A percentile compares a stretch with the other conserved stretches of the same genome.
Evolutionary conservation across 1,140 invertebrate species (phyloP).

Genomic region (Leptinotarsa lineolata): DNA sequence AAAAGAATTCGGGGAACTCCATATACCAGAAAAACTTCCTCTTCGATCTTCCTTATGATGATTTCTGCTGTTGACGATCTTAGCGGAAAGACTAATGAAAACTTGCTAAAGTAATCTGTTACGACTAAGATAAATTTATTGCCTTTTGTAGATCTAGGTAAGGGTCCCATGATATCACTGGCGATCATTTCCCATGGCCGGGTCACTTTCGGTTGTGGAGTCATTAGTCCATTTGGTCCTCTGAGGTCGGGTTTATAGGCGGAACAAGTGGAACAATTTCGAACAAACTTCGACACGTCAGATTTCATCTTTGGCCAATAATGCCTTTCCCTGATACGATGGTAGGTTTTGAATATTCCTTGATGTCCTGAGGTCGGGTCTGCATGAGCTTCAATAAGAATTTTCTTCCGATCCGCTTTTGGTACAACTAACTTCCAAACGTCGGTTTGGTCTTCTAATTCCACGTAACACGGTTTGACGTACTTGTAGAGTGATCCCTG

Average conservation of each 20-base stretch:
- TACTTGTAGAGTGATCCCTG: constrained; percentile 22
- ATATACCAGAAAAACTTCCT: constrained; percentile 26
- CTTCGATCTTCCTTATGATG: constrained; percentile 14
- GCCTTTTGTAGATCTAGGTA: constrained; percentile 21
- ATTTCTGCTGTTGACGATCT: constrained; percentile 15
- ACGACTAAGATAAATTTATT: constrained; percentile 23
- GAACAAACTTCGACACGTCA: constrained; percentile 43
- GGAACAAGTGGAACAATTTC: constrained; percentile 43
- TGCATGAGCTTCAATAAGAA: constrained; percentile 32
- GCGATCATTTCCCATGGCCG: constrained; percentile 46
- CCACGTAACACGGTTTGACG: neutral
- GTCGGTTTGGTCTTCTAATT: neutral
- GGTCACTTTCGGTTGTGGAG: constrained; percentile 20
- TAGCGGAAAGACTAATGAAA: constrained; percentile 7
- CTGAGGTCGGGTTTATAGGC: constrained; percentile 41
- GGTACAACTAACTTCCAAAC: constrained; percentile 37
- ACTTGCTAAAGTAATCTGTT: constrained; percentile 20
- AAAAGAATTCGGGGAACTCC: constrained; percentile 20
- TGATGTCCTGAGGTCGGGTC: constrained; percentile 34
- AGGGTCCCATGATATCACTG: constrained; percentile 47
- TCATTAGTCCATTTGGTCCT: constrained; percentile 45
- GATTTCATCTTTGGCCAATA: constrained; percentile 47
- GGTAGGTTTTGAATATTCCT: constrained; percentile 46
- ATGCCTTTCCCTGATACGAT: constrained; percentile 30
- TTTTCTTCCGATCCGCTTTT: constrained; percentile 22